These are phyloP conservation scores for Nemapogon koenigi DNA, from an alignment of 2,888 invertebrate genomes.

Conservation along the genomic window DNA sequence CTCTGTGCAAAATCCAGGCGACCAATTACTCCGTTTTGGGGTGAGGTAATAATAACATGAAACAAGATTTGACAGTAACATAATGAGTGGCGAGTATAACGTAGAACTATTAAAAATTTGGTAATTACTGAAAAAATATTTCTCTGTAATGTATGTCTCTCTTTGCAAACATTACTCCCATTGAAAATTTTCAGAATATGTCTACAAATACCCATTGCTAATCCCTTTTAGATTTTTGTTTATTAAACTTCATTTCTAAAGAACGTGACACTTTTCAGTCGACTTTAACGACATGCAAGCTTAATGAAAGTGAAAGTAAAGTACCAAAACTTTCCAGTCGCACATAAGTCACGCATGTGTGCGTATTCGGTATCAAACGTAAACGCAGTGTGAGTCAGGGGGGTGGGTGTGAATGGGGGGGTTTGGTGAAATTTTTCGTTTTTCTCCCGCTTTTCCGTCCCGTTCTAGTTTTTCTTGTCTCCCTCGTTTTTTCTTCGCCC, in stretches of 20 bases:
- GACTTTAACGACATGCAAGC: conserved; percentile 8
- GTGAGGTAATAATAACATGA: too few relatives aligned
- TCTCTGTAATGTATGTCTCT: too few relatives aligned
- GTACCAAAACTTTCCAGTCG: conserved; percentile 30
- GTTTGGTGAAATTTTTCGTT: conserved; percentile 61
- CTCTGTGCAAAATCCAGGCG: too few relatives aligned
- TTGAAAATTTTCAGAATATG: too few relatives aligned
- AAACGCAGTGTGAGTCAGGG: conserved; percentile 21
- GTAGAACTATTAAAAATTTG: too few relatives aligned
- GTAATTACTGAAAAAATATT: too few relatives aligned
- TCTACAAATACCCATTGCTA: too few relatives aligned
- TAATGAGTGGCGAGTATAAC: too few relatives aligned
- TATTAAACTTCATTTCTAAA: not conserved
- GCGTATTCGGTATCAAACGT: conserved; percentile 34
- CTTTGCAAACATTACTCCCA: too few relatives aligned
- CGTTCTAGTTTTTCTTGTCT: conserved; percentile 60
- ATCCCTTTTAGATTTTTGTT: too few relatives aligned
- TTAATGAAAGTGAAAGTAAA: conserved; percentile 29
- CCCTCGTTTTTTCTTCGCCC: conserved; percentile 64
- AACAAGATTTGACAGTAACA: too few relatives aligned
- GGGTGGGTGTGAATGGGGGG: conserved; percentile 25
- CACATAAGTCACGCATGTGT: conserved; percentile 38
- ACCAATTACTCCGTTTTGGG: too few relatives aligned
- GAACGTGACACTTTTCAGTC: conserved; percentile 12
- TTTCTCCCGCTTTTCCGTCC: conserved; percentile 65